Evolutionary conservation across 2,113 vertebrate species (phyloP), one percentile per base, ranked within the genome.

Genomic region (Gadus macrocephalus): DNA sequence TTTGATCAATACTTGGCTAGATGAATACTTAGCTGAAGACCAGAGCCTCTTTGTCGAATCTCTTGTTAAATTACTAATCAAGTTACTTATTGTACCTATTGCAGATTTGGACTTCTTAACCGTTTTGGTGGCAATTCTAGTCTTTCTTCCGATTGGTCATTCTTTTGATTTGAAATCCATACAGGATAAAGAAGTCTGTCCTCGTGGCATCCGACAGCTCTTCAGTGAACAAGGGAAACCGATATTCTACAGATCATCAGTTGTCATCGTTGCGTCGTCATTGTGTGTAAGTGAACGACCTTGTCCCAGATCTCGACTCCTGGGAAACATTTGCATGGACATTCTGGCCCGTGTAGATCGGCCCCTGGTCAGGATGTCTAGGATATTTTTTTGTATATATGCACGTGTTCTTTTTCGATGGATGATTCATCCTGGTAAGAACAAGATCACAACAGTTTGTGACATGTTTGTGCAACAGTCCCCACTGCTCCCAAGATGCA

Each of bases 231-330:
- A 17, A 59, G 16, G 59, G 35, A 58, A 71, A 82, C 42, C 73
- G 64, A 76, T 78, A 69, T 80, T 70, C 67, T 56, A 73, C 58
- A 64, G 68, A 81, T 79, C 74, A 56, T 16, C 75, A 49, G 42
- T 9, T 9, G 42, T 49, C 42, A 63, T 70, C 35, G 17, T 53
- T 66, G n/a, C 66, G 63, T 22, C 27, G 25, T 38, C 61, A 15
- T 22, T 62, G 61, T 62, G 14, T 16, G 64, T 1, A 15, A 56
- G 8, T 73, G 80, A 35, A 70, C 62, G 42, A 77, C 66, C 62
- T 38, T 72, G 72, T 67, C 66, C 64, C 65, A 59, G 73, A 71
- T 75, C 74, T 85, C 78, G 81, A 75, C 60, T 73, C 72, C 65
- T 71, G 72, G 75, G 67, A 61, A 73, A 61, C 38, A 38, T 58